Conservation (phyloP, 2,797 vertebrate genomes). For the Phoeniculus purpureus region DNA sequence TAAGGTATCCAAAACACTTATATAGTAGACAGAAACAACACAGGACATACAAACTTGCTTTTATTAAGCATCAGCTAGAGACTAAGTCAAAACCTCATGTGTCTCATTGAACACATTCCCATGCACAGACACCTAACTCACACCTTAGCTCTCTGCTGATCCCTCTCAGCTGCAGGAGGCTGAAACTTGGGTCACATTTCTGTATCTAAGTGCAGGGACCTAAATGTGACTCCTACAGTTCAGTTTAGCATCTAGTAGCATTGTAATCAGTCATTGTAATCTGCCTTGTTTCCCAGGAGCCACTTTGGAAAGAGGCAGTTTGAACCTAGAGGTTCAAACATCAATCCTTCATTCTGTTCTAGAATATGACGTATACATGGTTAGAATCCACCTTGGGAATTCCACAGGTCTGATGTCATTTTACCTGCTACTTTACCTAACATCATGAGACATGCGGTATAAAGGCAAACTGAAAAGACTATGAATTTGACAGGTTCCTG, state of each 20-base stretch:
- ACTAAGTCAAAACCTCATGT: fast-evolving
- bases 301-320: not conserved
- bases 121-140: not conserved
- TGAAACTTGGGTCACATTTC: not conserved
- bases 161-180: not conserved
- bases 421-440: not conserved
- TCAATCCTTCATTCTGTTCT: not conserved
- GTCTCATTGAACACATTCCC: not conserved
- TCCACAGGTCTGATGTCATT: not conserved
- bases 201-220: not conserved
- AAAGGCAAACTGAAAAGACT: not conserved
- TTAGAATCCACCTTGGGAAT: not conserved
- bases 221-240: not conserved
- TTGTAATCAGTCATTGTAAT: not conserved
- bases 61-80: not conserved
- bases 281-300: not conserved
- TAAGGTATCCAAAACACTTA: not conserved
- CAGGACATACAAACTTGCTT: not conserved
- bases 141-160: not conserved
- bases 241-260: not conserved
- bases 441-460: not conserved
- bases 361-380: not conserved
- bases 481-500: not conserved
- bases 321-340: not conserved
- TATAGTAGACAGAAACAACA: not conserved